Conservation (phyloP, 2,113 vertebrate species). For the Halcyon senegalensis region DNA sequence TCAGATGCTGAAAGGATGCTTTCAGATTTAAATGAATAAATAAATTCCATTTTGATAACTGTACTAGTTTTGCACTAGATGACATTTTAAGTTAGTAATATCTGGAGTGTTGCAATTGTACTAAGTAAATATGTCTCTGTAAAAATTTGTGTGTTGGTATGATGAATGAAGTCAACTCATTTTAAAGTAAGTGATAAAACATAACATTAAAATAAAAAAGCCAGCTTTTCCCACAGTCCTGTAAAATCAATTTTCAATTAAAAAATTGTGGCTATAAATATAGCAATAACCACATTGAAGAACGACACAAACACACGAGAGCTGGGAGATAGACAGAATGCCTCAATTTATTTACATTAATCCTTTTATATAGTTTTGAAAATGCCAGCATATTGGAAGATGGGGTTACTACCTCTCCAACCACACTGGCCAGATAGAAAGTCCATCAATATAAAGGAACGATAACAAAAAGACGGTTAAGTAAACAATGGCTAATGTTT, state of each 20-base stretch:
- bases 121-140: not conserved
- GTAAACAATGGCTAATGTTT: too few species aligned
- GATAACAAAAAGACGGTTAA: too few species aligned
- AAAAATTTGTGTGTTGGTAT: not conserved
- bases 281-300: too few species aligned
- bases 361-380: too few species aligned
- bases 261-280: too few species aligned
- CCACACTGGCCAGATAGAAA: too few species aligned
- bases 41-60: not conserved
- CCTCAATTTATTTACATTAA: too few species aligned
- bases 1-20: not conserved
- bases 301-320: too few species aligned
- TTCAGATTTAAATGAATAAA: not conserved
- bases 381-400: too few species aligned
- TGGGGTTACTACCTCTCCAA: too few species aligned
- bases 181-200: not conserved
- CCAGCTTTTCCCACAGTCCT: not conserved
- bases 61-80: not conserved
- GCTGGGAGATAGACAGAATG: too few species aligned
- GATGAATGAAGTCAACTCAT: not conserved
- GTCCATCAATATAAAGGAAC: too few species aligned
- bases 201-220: not conserved
- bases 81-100: not conserved
- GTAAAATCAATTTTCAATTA: not conserved
- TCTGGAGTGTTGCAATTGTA: not conserved